Conservation (phyloP, 1,140 invertebrate genomes). For the Condylostylus longicornis region DNA sequence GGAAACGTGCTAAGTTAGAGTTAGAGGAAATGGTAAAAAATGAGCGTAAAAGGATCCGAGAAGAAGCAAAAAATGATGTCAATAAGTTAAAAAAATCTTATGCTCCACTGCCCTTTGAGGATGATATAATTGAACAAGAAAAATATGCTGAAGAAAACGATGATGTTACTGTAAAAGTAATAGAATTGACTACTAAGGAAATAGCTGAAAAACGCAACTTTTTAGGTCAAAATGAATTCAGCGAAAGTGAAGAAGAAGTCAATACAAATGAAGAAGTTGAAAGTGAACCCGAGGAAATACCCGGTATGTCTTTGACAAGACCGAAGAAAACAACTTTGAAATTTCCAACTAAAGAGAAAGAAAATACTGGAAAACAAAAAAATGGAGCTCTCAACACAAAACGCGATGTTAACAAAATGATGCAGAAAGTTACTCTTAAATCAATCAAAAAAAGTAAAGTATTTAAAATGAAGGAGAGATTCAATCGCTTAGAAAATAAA, state of each 20-base stretch:
- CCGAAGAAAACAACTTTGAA: neutral
- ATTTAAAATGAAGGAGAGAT: constrained; percentile 52
- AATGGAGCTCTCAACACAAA: constrained; percentile 10
- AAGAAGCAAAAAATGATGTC: constrained; percentile 45
- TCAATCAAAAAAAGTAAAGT: constrained; percentile 55
- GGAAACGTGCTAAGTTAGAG: constrained; percentile 52
- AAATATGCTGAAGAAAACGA: constrained; percentile 55
- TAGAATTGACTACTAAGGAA: constrained; percentile 49
- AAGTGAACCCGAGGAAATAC: constrained; percentile 30
- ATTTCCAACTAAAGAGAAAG: constrained; percentile 1
- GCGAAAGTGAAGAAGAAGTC: constrained; percentile 32
- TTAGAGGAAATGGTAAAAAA: constrained; percentile 52
- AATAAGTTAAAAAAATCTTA: constrained; percentile 37
- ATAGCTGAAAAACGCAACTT: constrained; percentile 47
- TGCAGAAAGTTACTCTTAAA: constrained; percentile 41
- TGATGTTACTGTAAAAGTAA: constrained; percentile 58
- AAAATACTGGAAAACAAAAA: constrained; percentile 9
- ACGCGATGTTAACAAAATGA: constrained; percentile 12
- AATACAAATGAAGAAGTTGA: constrained; percentile 33
- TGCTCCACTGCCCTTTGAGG: constrained; percentile 44
- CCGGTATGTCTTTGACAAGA: constrained; percentile 40
- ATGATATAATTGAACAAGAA: constrained; percentile 49
- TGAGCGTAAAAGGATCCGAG: constrained; percentile 54
- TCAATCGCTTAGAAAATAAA: constrained; percentile 44
- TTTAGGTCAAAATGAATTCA: constrained; percentile 50